Evolutionary conservation across 2,888 invertebrate genomes (phyloP).

Genomic region (Agrilus biguttatus): DNA sequence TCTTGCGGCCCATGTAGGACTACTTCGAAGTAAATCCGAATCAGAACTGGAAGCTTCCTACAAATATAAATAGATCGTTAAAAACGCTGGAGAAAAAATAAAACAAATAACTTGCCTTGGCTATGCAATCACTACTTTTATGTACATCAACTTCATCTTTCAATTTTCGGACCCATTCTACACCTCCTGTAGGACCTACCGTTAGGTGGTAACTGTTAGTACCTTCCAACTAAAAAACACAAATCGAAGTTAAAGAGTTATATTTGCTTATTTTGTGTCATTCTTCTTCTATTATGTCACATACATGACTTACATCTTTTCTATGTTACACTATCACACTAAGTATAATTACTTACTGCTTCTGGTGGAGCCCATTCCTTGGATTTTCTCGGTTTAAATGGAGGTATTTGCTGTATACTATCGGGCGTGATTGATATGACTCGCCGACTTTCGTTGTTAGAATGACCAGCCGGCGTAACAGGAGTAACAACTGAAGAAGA

Average conservation of each 20-base stretch:
- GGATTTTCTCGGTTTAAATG: slow-evolving; percentile 41
- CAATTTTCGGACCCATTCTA: slow-evolving; percentile 52
- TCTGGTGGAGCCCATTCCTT: slow-evolving; percentile 34
- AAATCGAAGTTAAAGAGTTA: background rate
- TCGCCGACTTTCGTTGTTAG: slow-evolving; percentile 10
- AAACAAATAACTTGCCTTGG: slow-evolving; percentile 14
- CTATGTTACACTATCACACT: too few relatives aligned
- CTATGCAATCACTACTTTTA: slow-evolving; percentile 69
- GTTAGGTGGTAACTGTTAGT: slow-evolving; percentile 37
- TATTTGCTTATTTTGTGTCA: too few relatives aligned
- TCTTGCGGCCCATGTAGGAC: slow-evolving; percentile 28
- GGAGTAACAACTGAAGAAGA: slow-evolving; percentile 24
- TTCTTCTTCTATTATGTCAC: too few relatives aligned
- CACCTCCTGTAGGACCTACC: slow-evolving; percentile 46
- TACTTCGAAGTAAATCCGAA: slow-evolving; percentile 37
- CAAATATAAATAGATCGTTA: background rate
- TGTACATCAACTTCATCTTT: slow-evolving; percentile 44
- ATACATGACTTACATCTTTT: too few relatives aligned
- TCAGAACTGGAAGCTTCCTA: slow-evolving; percentile 42
- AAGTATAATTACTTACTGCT: slow-evolving; percentile 13
- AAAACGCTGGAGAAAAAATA: background rate
- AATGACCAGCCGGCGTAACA: slow-evolving; percentile 32
- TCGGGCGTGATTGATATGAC: slow-evolving; percentile 24
- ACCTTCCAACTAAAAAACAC: slow-evolving; percentile 4
- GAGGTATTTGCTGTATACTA: slow-evolving; percentile 37